These are phyloP conservation scores for Empis stercorea DNA, from an alignment of 2,888 invertebrate genomes.

Conservation along the genomic window DNA sequence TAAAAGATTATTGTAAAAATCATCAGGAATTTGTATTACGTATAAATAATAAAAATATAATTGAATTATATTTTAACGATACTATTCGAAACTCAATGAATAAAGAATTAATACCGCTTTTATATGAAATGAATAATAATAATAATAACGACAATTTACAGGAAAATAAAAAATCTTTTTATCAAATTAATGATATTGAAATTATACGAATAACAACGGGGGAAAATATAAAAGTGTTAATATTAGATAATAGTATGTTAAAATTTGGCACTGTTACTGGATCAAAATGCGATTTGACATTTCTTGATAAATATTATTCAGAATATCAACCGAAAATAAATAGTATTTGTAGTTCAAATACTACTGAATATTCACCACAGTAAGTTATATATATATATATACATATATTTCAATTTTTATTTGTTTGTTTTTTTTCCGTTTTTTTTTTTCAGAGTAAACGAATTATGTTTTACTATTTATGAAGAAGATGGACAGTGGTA, in stretches of 20 bases:
- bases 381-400: conserved; percentile 8
- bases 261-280: conserved; percentile 16
- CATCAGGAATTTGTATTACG: conserved; percentile 14
- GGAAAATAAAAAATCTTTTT: conserved; percentile 4
- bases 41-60: conserved; percentile 8
- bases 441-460: conserved; percentile 14
- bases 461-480: conserved; percentile 18
- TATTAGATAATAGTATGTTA: conserved; percentile 17
- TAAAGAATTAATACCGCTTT: conserved; percentile 17
- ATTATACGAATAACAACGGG: conserved; percentile 16
- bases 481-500: conserved; percentile 20
- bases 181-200: conserved; percentile 15
- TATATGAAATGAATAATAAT: conserved; percentile 13
- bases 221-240: conserved; percentile 13
- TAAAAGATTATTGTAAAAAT: conserved; percentile 13
- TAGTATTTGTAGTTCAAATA: conserved; percentile 13
- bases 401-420: too few species aligned
- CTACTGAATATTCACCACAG: conserved; percentile 15
- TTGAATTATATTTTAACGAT: conserved; percentile 15
- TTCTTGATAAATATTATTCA: conserved; percentile 12
- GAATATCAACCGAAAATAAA: conserved; percentile 11
- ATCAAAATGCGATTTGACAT: conserved; percentile 10
- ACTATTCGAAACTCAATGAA: conserved; percentile 16
- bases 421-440: neutral
- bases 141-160: neutral